Evolutionary conservation across 2,113 vertebrate genomes (phyloP), one percentile per base, ranked within the genome.

Genomic region (Mus musculus): DNA sequence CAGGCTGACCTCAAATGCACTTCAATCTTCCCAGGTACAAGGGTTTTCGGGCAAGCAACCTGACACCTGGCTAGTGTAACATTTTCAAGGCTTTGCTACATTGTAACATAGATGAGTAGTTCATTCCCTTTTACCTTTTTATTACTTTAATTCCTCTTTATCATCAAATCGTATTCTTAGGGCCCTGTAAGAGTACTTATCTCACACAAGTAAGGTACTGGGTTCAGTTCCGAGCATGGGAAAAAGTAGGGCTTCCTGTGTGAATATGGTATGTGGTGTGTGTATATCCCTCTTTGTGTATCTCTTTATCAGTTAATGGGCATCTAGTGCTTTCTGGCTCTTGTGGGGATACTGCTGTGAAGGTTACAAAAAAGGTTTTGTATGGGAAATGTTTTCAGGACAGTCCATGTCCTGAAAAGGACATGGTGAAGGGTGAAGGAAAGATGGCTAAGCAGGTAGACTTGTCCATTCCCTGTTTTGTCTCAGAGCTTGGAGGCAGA

Each of bases 141-240:
- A 13, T 93, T 81, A 16, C 67, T 82, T 89, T 72, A 9, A 11
- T 96, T 78, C 6, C 33, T 80, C 88, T 93, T 91, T 71, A 30
- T 76, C 63, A 26, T 75, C 11, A 16, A 73, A 28, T 49, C 67
- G 9, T 49, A 72, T 85, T 82, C 42, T 1, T 59, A 73, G 52
- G 24, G 24, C 33, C 11, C 1, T n/a, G 30, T 52, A n/a, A 56
- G 36, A n/a, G 4, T 16, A n/a, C 20, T 46, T n/a, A 26, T 20
- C 49, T 71, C 19, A 54, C 26, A n/a, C 52, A 33, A 69, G 30
- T 71, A 72, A 88, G 49, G 24, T 3, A 22, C 49, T 30, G 20
- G 67, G 36, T 59, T 88, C 69, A 30, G 87, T 87, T n/a, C 52
- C 36, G 24, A 59, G 20, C 8, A 36, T 72, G 65, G 24, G 73